phyloP scores from a whole-genome alignment of 2,888 invertebrate species.

The Tetranychus piercei region DNA sequence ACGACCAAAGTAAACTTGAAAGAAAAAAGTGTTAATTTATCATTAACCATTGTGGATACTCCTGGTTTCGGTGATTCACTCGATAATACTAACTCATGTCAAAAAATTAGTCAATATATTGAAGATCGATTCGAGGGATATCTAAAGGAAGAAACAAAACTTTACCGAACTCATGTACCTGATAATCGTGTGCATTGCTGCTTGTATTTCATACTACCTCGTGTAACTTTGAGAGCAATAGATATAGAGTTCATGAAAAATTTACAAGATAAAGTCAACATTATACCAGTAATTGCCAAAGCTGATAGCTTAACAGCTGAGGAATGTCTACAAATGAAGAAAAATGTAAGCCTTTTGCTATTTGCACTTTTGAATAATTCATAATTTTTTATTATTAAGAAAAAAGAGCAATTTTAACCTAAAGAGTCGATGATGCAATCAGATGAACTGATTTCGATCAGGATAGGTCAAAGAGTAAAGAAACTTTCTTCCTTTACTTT shows the following conservation, averaged over 20 bases:
- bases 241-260: conserved; percentile 98
- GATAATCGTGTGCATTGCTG: conserved; percentile 95
- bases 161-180: conserved; percentile 60
- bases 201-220: conserved; percentile 92
- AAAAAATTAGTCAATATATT: conserved; percentile 89
- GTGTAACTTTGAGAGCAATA: conserved; percentile 75
- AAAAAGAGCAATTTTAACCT: not conserved
- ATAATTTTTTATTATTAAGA: no score
- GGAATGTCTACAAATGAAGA: conserved; percentile 86
- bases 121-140: conserved; percentile 92
- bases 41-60: conserved; percentile 90
- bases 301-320: conserved; percentile 97
- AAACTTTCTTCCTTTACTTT: no score
- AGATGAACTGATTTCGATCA: no score
- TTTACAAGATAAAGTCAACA: conserved; percentile 95
- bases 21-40: conserved; percentile 92
- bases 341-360: conserved; percentile 47
- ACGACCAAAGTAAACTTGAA: conserved; percentile 80
- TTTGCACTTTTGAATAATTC: no score
- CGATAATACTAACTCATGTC: conserved; percentile 98
- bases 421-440: no score
- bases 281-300: conserved; percentile 94
- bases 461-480: no score
- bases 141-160: conserved; percentile 86
- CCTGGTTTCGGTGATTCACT: conserved; percentile 98